Evolutionary conservation across 2,888 invertebrate genomes (phyloP).

Genomic region (Cheilosia impressa): DNA sequence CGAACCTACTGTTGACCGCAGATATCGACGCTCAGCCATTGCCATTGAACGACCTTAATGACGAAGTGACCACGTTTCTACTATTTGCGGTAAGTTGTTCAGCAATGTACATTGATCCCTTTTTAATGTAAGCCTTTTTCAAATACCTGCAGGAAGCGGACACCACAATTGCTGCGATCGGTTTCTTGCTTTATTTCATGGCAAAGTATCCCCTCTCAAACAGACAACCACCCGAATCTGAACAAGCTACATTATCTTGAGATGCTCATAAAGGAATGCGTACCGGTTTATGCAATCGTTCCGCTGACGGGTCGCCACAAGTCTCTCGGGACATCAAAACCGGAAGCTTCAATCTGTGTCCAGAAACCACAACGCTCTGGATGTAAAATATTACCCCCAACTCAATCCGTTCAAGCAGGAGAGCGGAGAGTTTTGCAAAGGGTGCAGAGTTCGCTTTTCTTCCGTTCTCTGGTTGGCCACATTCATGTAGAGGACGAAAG

Average conservation of each 20-base stretch:
- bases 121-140: not conserved
- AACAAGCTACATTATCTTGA: constrained; percentile 79
- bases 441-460: constrained; percentile 79
- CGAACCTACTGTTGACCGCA: constrained; percentile 86
- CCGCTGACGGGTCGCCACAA: constrained; percentile 81
- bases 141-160: constrained; percentile 84
- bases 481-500: constrained; percentile 84
- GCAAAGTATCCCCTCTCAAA: constrained; percentile 83
- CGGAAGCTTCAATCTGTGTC: constrained; percentile 78
- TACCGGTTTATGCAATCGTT: constrained; percentile 81
- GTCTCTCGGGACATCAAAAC: constrained; percentile 78
- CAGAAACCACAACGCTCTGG: constrained; percentile 80
- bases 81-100: constrained; percentile 80
- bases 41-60: constrained; percentile 85
- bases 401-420: constrained; percentile 80
- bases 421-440: constrained; percentile 78
- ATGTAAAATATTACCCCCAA: constrained; percentile 79
- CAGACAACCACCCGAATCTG: constrained; percentile 20
- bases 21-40: constrained; percentile 85
- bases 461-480: constrained; percentile 84
- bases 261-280: constrained; percentile 81
- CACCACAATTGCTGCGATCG: constrained; percentile 84
- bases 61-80: constrained; percentile 85
- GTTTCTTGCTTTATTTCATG: constrained; percentile 84
- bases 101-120: not conserved